These are phyloP conservation scores for Atrichornis clamosus DNA, from an alignment of 2,113 vertebrate species.

Conservation along the genomic window DNA sequence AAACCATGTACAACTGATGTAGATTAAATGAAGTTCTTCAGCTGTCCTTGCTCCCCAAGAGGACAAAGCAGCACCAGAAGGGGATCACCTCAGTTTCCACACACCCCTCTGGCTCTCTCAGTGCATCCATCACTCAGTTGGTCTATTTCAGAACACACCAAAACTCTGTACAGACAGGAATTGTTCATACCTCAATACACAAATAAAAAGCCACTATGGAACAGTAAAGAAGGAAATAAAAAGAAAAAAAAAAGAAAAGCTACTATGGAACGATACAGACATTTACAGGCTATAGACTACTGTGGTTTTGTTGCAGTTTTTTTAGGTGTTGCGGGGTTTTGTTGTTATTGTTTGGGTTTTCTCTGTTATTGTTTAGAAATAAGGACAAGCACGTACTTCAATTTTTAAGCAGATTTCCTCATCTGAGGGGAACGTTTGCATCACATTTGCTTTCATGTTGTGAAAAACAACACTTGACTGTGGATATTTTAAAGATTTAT, in stretches of 20 bases:
- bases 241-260: background rate
- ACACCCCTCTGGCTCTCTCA: background rate
- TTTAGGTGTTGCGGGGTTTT: background rate
- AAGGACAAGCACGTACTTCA: background rate
- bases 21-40: fast-evolving
- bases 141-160: background rate
- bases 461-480: too few species aligned
- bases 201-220: background rate
- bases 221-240: background rate
- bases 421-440: background rate
- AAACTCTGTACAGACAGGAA: background rate
- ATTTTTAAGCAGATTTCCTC: background rate
- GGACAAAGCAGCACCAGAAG: background rate
- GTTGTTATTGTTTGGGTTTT: background rate
- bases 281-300: background rate
- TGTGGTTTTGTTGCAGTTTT: background rate
- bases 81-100: background rate
- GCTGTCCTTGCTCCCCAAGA: background rate
- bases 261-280: background rate
- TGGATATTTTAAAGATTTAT: too few species aligned
- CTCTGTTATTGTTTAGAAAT: background rate
- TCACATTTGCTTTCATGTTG: background rate
- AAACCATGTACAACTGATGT: fast-evolving
- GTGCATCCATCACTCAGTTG: fast-evolving
- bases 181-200: background rate